Evolutionary conservation across 2,113 vertebrate genomes (phyloP).

Genomic region (Vireo altiloquus): DNA sequence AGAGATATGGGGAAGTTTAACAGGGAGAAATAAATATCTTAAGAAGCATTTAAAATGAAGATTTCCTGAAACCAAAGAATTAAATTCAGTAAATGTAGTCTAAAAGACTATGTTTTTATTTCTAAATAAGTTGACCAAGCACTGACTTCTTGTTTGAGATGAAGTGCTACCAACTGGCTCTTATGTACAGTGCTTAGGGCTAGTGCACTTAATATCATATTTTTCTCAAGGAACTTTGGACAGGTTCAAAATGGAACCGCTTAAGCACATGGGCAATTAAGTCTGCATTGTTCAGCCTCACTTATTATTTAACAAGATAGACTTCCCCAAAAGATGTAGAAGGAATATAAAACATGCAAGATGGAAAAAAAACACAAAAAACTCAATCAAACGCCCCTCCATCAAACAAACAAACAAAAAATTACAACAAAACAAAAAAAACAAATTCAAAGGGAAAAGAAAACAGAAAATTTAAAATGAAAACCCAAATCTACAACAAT

Average conservation of each 20-base stretch:
- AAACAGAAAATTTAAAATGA: neutral
- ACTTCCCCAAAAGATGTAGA: neutral
- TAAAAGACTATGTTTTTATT: neutral
- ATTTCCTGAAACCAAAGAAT: neutral
- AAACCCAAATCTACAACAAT: neutral
- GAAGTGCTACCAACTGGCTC: neutral
- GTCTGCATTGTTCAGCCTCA: neutral
- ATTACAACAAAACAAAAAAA: neutral
- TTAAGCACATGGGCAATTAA: neutral
- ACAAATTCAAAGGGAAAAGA: neutral
- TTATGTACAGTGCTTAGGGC: neutral
- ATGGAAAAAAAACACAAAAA: fast-evolving
- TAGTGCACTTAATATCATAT: neutral
- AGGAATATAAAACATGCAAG: neutral
- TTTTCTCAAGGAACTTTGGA: neutral
- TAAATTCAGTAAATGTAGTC: neutral
- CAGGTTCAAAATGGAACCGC: neutral
- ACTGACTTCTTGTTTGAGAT: neutral
- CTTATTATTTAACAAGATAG: neutral
- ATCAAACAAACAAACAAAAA: neutral
- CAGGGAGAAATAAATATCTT: neutral
- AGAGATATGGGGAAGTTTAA: neutral
- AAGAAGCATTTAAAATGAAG: neutral
- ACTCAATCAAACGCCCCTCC: fast-evolving
- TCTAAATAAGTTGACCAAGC: neutral